phyloP scores from a whole-genome alignment of 2,113 vertebrate genomes.

The Eptesicus fuscus region DNA sequence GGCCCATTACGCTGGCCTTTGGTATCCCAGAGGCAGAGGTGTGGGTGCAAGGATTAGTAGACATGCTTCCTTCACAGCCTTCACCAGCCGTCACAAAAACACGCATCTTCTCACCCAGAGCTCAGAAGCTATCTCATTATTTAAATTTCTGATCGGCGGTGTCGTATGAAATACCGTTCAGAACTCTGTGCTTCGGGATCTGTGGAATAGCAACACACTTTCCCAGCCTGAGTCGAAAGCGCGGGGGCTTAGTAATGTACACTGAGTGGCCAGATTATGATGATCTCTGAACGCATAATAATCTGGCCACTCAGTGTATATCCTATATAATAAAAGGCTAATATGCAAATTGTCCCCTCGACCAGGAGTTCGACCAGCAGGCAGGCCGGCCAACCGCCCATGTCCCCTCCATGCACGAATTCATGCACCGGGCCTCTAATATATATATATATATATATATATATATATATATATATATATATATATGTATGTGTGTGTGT shows the following conservation, averaged over 20 bases:
- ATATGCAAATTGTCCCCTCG: no score
- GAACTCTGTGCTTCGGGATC: constrained; percentile 70
- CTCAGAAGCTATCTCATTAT: constrained; percentile 71
- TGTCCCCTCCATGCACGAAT: no score
- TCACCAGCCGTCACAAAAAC: not conserved
- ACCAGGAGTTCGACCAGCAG: no score
- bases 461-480: no score
- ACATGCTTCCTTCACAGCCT: constrained; percentile 18
- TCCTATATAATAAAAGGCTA: no score
- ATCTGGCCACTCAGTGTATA: no score
- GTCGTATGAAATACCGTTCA: constrained; percentile 74
- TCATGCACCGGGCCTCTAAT: no score
- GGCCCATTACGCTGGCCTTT: accelerated
- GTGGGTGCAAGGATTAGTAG: not conserved
- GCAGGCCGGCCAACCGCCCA: no score
- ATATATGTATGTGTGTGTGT: no score
- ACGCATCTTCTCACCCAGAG: not conserved
- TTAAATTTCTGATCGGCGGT: constrained; percentile 70
- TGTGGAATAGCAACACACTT: constrained; percentile 71
- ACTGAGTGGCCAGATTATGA: no score
- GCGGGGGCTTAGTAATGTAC: constrained; percentile 74
- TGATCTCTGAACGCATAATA: no score
- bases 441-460: no score
- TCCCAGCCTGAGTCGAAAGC: constrained; percentile 75
- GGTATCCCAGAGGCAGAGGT: not conserved